Percentiles rank a stretch among this genome's conserved stretches.
phyloP scores from a whole-genome alignment of 2,888 invertebrate genomes.

The Chaetogeoica ovagalla region DNA sequence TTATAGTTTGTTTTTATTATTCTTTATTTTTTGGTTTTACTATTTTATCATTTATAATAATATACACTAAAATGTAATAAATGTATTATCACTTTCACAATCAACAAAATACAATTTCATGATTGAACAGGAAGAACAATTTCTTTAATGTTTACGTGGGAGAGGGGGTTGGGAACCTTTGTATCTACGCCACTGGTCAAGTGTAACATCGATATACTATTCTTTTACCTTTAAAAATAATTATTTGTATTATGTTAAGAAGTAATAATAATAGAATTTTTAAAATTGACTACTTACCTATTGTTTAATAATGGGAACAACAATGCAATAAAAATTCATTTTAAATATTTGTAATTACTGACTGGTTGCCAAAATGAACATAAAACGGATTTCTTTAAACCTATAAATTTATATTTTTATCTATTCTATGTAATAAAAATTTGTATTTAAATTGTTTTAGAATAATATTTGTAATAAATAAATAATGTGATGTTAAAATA shows the following conservation, averaged over 20 bases:
- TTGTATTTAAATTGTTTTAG: conserved; percentile 31
- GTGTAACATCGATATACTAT: not conserved
- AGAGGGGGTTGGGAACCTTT: too few relatives aligned
- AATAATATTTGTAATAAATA: conserved; percentile 34
- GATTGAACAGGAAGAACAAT: too few relatives aligned
- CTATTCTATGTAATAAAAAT: not conserved
- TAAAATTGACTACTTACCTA: conserved; percentile 32
- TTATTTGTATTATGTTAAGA: conserved; percentile 12
- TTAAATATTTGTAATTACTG: conserved; percentile 22
- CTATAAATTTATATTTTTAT: not conserved
- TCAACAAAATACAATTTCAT: too few relatives aligned
- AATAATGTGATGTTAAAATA: conserved; percentile 30
- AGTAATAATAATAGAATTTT: not conserved
- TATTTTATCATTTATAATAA: too few relatives aligned
- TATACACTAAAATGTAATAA: too few relatives aligned
- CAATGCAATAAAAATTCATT: conserved; percentile 14
- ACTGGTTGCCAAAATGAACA: conserved; percentile 39
- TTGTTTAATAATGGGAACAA: conserved; percentile 37
- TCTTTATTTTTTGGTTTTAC: too few relatives aligned
- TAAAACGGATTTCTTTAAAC: conserved; percentile 25
- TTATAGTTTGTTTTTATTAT: too few relatives aligned
- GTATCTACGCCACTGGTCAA: not conserved
- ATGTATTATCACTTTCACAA: too few relatives aligned
- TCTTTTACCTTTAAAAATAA: conserved; percentile 3
- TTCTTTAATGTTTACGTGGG: not conserved